Base-by-base conservation (phyloP, 2,888 invertebrate genomes). In the Taphrorychus bicolor region DNA sequence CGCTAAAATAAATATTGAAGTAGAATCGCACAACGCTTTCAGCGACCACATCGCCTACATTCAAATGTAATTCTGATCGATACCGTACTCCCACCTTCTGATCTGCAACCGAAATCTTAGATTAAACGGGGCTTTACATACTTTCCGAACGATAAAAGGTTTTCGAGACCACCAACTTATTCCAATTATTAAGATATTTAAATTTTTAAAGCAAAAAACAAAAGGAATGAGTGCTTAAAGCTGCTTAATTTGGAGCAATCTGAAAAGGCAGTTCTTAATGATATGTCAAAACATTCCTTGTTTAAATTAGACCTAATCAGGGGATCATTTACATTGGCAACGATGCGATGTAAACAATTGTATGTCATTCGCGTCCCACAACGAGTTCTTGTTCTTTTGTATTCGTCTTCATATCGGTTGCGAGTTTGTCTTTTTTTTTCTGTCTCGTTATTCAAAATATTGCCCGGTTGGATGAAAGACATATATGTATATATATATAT, bases 371-470 rank as follows among this genome's bases (percentile, higher is more conserved):
- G 67, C 62, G 62, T 67, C 67, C 64, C 64, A 64, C 64, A 59
- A 62, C 62, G 63, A 19, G 62, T 69, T 64, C 69, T 64, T 64
- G 64, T 60, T 64, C 69, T 69, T 69, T 69, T 69, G 69, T 69
- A 69, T 69, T 69, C 69, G 64, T 60, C 63, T 64, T 69, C 60
- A 64, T 69, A 69, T 69, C 69, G 67, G 54, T 62, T 54, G 61
- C 52, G 53, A 58, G 60, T 54, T 67, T 21, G 49, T 58, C 62
- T 67, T 67, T 62, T 66, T n/a, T n/a, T 67, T 67, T 67, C 62
- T 59, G 67, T 67, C 67, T 67, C 67, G 67, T 67, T 67, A 67
- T 67, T 67, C 67, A 67, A 67, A 67, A 67, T 67, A 67, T 67
- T 67, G 62, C 67, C 67, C 62, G 61, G 52, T 62, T 54, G 54